Evolutionary conservation across 2,797 vertebrate genomes (phyloP).

Genomic region (Tiaroga cobitis): DNA sequence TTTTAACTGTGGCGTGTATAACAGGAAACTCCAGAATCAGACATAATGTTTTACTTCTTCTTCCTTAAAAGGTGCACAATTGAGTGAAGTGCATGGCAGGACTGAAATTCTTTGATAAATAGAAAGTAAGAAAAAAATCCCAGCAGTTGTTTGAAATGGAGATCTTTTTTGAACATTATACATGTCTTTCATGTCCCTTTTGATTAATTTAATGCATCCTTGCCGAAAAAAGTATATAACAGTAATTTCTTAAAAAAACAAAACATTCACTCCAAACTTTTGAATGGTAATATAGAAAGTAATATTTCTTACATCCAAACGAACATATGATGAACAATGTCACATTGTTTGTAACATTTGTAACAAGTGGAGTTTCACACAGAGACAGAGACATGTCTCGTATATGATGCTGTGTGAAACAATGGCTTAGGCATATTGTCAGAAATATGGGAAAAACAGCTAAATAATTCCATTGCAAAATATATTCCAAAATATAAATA

Average conservation of each 20-base stretch:
- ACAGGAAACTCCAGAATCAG: constrained; percentile 3
- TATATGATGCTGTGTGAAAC: background rate
- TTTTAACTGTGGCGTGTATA: background rate
- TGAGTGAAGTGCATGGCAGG: background rate
- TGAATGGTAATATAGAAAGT: background rate
- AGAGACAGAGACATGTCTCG: background rate
- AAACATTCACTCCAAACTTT: background rate
- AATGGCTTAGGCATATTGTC: background rate
- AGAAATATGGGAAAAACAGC: background rate
- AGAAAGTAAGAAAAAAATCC: background rate
- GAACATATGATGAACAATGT: background rate
- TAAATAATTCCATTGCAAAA: background rate
- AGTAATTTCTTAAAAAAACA: background rate
- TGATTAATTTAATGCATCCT: background rate
- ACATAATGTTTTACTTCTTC: background rate
- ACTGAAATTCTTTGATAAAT: background rate
- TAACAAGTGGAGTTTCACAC: background rate
- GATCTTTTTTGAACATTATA: background rate
- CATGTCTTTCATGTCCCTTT: background rate
- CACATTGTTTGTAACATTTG: background rate
- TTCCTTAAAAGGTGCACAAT: background rate
- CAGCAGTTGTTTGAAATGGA: background rate
- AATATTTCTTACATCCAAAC: background rate
- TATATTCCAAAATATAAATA: background rate
- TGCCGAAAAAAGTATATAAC: background rate